A percentile compares a stretch with the other conserved stretches of the same genome.
Conservation (phyloP, 1,140 invertebrate genomes). For the Lanistes nyassanus region DNA sequence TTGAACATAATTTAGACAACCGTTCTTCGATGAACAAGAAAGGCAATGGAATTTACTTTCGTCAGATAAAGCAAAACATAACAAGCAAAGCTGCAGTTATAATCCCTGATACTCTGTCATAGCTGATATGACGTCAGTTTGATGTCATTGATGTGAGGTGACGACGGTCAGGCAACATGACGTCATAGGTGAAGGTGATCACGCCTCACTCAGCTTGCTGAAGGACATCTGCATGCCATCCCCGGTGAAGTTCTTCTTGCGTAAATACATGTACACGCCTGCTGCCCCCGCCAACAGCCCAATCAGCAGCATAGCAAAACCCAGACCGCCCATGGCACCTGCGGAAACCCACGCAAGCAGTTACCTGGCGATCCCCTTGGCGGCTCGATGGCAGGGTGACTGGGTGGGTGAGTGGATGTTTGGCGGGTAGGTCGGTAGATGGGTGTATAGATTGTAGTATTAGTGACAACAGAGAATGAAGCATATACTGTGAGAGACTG, state of each 20-base stretch:
- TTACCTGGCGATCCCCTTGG: not conserved
- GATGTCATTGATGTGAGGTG: no score
- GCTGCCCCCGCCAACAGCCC: constrained; percentile 33
- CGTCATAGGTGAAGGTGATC: not conserved
- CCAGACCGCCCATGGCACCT: constrained; percentile 45
- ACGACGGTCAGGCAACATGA: no score
- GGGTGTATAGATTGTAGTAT: no score
- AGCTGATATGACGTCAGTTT: no score
- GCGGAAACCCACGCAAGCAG: not conserved
- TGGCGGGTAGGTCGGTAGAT: not conserved
- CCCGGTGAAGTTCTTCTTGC: constrained; percentile 10
- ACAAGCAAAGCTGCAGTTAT: no score
- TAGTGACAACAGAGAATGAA: no score
- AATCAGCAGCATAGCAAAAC: constrained; percentile 36
- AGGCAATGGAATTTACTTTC: no score
- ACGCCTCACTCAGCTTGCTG: constrained; percentile 16
- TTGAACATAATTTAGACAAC: no score
- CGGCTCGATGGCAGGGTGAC: not conserved
- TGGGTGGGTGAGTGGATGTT: not conserved
- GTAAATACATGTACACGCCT: constrained; percentile 27
- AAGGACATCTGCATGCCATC: constrained; percentile 39
- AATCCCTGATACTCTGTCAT: no score
- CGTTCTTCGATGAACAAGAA: no score
- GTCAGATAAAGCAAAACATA: no score
- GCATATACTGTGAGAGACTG: no score